Conservation (phyloP, 2,888 invertebrate species). For the Phyllotreta striolata region DNA sequence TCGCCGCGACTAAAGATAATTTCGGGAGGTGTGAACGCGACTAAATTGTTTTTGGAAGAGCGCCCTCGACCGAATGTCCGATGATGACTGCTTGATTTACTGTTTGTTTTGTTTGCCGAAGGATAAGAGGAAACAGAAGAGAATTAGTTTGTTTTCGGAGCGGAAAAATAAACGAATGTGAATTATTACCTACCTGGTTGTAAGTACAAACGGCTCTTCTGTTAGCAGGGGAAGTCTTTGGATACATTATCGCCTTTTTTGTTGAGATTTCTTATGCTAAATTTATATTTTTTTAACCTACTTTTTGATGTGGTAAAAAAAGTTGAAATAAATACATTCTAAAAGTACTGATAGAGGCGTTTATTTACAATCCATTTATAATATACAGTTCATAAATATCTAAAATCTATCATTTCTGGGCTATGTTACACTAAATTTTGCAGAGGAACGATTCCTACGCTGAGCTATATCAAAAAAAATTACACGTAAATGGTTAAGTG, state of each 20-base stretch:
- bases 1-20: conserved; percentile 26
- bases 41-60: conserved; percentile 39
- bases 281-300: no score
- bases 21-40: conserved; percentile 45
- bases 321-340: neutral
- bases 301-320: neutral
- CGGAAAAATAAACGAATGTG: conserved; percentile 22
- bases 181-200: conserved; percentile 5
- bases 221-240: neutral
- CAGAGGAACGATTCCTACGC: conserved; percentile 12
- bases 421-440: conserved; percentile 28
- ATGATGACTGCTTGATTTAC: conserved; percentile 32
- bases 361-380: conserved; percentile 30
- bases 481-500: no score
- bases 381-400: conserved; percentile 25
- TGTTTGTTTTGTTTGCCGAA: conserved; percentile 26
- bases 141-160: conserved; percentile 20
- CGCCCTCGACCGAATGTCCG: neutral
- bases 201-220: conserved; percentile 1
- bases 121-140: conserved; percentile 18
- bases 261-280: neutral
- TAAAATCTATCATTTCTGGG: conserved; percentile 17
- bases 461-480: conserved; percentile 23
- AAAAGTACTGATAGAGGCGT: conserved; percentile 24
- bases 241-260: neutral